Percentiles rank a stretch among this genome's conserved stretches.
Evolutionary conservation across 2,113 vertebrate species (phyloP).

Genomic region (Oryzias javanicus): DNA sequence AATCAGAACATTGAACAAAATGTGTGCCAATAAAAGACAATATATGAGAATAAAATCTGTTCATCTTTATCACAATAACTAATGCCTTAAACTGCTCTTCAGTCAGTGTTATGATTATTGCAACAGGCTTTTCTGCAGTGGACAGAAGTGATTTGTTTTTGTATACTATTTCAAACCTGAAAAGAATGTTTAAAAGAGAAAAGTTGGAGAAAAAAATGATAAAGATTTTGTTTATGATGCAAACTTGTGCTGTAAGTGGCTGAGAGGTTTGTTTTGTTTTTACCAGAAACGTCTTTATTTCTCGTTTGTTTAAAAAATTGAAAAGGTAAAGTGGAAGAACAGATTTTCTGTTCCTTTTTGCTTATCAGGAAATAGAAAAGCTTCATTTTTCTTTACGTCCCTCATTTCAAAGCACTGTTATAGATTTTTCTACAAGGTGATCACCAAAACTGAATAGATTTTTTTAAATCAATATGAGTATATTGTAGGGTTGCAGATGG

Average conservation of each 20-base stretch:
- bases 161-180: constrained; percentile 23
- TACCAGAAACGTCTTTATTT: constrained; percentile 22
- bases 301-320: constrained; percentile 37
- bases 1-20: constrained; percentile 42
- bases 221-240: constrained; percentile 38
- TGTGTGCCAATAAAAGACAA: constrained; percentile 68
- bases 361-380: background rate
- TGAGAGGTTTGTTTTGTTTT: constrained; percentile 13
- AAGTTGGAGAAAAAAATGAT: no score
- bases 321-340: background rate
- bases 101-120: constrained; percentile 65
- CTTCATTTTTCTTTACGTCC: constrained; percentile 11
- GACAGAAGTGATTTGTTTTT: constrained; percentile 45
- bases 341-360: background rate
- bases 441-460: constrained; percentile 22
- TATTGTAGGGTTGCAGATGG: background rate
- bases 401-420: constrained; percentile 33
- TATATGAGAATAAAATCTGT: constrained; percentile 19
- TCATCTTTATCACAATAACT: constrained; percentile 32
- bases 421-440: constrained; percentile 8
- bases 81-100: constrained; percentile 55
- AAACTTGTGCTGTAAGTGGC: constrained; percentile 37
- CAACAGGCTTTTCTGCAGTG: constrained; percentile 29
- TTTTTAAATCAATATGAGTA: background rate
- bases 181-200: constrained; percentile 15